Conservation (phyloP, 2,113 vertebrate genomes). For the Cynopterus brachyotis region DNA sequence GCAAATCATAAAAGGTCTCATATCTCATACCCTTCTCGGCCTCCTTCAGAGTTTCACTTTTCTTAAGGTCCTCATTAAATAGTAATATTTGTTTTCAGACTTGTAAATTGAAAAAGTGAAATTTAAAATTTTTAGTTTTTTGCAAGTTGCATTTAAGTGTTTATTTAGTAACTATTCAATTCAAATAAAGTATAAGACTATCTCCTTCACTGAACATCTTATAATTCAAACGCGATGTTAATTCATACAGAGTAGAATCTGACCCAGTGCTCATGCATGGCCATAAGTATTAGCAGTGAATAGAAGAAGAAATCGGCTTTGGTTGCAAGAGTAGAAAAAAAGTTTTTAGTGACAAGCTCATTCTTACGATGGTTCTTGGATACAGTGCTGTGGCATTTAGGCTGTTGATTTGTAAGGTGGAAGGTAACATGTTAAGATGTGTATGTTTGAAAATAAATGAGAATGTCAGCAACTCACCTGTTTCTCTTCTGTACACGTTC, state of each 20-base stretch:
- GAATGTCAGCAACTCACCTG: background rate
- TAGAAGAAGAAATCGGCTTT: background rate
- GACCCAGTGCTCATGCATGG: background rate
- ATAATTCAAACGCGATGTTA: background rate
- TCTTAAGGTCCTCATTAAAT: background rate
- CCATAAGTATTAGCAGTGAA: background rate
- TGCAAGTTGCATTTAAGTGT: background rate
- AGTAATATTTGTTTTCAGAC: background rate
- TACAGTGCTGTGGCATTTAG: background rate
- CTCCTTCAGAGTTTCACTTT: background rate
- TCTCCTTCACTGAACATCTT: background rate
- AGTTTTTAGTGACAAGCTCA: background rate
- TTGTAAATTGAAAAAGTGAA: background rate
- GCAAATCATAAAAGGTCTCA: background rate
- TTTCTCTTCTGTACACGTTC: background rate
- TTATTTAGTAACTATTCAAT: background rate
- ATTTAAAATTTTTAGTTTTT: background rate
- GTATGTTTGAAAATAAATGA: background rate
- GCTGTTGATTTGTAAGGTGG: background rate
- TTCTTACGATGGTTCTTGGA: background rate
- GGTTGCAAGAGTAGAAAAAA: background rate
- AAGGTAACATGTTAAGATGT: background rate
- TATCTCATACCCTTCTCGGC: background rate
- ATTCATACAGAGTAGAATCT: background rate
- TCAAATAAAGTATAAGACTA: background rate